Evolutionary conservation across 2,888 invertebrate species (phyloP).

Genomic region (Ormia ochracea): DNA sequence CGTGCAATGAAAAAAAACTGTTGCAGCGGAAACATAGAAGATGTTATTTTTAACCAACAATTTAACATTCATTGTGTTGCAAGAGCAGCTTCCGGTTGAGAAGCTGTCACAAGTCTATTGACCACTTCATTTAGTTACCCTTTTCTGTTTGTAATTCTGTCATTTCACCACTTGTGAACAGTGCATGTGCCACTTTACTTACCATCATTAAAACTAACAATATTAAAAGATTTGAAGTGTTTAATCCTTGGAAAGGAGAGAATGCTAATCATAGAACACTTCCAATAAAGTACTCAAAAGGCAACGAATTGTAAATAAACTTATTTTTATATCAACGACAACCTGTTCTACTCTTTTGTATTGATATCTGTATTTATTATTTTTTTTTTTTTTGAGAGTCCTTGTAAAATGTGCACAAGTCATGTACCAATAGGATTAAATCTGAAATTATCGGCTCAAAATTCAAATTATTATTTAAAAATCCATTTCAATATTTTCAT

Average conservation of each 20-base stretch:
- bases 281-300: background rate
- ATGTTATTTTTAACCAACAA: slow-evolving; percentile 64
- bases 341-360: background rate
- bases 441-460: too few relatives aligned
- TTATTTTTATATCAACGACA: background rate
- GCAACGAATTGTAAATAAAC: slow-evolving; percentile 19
- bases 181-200: slow-evolving; percentile 32
- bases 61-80: slow-evolving; percentile 64
- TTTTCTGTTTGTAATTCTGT: slow-evolving; percentile 10
- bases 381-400: background rate
- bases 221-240: slow-evolving; percentile 27
- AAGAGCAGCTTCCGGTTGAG: slow-evolving; percentile 37
- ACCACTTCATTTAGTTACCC: slow-evolving; percentile 22
- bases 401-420: too few relatives aligned
- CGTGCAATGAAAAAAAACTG: background rate
- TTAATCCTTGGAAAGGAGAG: slow-evolving; percentile 20
- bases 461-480: too few relatives aligned
- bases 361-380: background rate
- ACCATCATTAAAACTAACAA: background rate
- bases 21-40: slow-evolving; percentile 53
- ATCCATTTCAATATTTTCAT: too few relatives aligned
- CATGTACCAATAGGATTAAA: too few relatives aligned
- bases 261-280: slow-evolving; percentile 22
- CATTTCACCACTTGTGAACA: slow-evolving; percentile 18
- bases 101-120: slow-evolving; percentile 50